Evolutionary conservation across 2,888 invertebrate species (phyloP), one percentile per base, ranked within the genome.

Genomic region (Bursaphelenchus okinawaensis): DNA sequence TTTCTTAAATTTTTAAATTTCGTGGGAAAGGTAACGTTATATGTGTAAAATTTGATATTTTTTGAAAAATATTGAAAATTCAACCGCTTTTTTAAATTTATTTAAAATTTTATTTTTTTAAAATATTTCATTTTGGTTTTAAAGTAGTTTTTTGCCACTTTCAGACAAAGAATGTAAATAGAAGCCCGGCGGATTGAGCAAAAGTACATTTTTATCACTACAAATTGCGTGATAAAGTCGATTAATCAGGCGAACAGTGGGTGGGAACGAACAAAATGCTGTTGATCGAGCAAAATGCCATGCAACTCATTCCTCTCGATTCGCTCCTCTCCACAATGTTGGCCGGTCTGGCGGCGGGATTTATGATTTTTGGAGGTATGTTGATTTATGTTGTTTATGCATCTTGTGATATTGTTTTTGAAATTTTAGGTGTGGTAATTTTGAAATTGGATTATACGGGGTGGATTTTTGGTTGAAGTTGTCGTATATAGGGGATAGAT

Each of bases 281-380:
- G 52, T 6, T 52, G 52, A 52, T 52, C 52, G 52, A 52, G 20
- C 52, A 52, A 9, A 20, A 52, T 23, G 57, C 57, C 22, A 24
- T 57, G 22, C 24, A 57, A 27, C 27, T 57, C 24, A 28, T 57
- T 57, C 57, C 57, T n/a, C 29, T 57, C 27, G 28, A 57, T 31
- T 24, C 24, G 1, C 57, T 66, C 20, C 52, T 71, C 22, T 28
- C 22, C 23, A 65, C 61, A 61, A 60, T 71, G 26, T 54, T 71
- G 16, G 28, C 62, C 55, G 71, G 62, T 3, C 55, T 73, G 20
- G 63, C 72, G 26, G 72, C 65, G 27, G 54, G 55, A 31, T 73
- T 73, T 66, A 73, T 73, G 65, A 69, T 73, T 52, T 51, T 73
- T 59, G 73, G 73, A 28, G 72, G 63, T 57, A 28, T n/a, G 57